These are phyloP conservation scores for Phalera bucephala DNA, from an alignment of 2,888 invertebrate species.

Conservation along the genomic window DNA sequence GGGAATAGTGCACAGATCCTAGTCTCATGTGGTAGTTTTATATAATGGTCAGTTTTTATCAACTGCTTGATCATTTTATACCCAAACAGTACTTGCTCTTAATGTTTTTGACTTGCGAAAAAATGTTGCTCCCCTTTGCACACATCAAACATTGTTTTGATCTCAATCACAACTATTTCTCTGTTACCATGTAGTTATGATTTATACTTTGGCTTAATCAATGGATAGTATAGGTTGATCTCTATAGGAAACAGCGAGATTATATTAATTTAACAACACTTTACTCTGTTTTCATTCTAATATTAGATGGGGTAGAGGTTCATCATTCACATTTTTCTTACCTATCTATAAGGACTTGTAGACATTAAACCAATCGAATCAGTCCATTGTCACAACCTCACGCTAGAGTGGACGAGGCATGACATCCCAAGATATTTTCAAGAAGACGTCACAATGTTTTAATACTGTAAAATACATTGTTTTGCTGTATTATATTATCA, in stretches of 20 bases:
- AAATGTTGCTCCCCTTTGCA: not conserved
- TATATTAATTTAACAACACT: not conserved
- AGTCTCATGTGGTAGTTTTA: no score
- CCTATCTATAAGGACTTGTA: no score
- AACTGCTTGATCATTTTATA: no score
- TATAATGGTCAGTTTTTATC: no score
- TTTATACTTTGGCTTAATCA: not conserved
- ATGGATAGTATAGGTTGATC: not conserved
- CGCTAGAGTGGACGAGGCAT: not conserved
- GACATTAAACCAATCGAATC: not conserved
- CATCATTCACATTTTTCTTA: no score
- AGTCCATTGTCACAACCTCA: not conserved
- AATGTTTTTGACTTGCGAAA: no score
- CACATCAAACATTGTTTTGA: conserved; percentile 20
- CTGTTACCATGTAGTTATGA: not conserved
- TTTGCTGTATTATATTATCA: no score
- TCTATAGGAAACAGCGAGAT: not conserved
- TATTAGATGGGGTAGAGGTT: no score
- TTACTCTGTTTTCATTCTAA: not conserved
- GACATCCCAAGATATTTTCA: conserved; percentile 10
- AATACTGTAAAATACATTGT: conserved; percentile 53
- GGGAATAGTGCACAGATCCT: no score
- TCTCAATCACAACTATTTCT: conserved; percentile 13
- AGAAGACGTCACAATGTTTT: conserved; percentile 48
- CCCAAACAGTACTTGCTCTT: no score